A percentile compares a stretch with the other conserved stretches of the same genome.
Conservation (phyloP, 2,888 invertebrate genomes). For the Macroteleia sp. region DNA sequence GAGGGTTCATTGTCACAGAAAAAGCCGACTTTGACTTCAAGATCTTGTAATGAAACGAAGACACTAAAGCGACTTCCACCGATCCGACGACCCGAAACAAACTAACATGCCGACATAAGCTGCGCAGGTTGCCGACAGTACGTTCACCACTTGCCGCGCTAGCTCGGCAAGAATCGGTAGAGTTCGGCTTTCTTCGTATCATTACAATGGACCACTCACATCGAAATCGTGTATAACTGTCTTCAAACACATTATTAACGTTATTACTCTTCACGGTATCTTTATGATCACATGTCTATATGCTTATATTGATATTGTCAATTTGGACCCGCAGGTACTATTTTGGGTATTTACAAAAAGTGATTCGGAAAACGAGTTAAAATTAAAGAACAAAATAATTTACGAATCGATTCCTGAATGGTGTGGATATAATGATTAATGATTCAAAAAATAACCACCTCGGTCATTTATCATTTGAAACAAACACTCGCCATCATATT, state of each 20-base stretch:
- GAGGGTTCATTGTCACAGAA: conserved; percentile 23
- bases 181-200: conserved; percentile 45
- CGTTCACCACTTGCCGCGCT: conserved; percentile 54
- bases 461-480: conserved; percentile 30
- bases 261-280: conserved; percentile 29
- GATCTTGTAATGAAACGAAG: conserved; percentile 8
- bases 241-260: conserved; percentile 54
- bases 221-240: conserved; percentile 42
- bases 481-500: conserved; percentile 15
- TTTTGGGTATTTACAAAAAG: too few relatives aligned
- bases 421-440: conserved; percentile 29
- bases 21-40: conserved; percentile 12
- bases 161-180: conserved; percentile 50
- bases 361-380: too few relatives aligned
- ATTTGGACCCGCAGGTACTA: conserved; percentile 12
- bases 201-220: conserved; percentile 56
- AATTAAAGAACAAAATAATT: too few relatives aligned
- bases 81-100: conserved; percentile 49
- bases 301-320: conserved; percentile 31
- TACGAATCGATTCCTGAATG: neutral
- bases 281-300: conserved; percentile 34
- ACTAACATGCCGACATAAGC: conserved; percentile 61
- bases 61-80: conserved; percentile 38
- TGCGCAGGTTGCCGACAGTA: conserved; percentile 63
- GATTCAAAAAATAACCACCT: conserved; percentile 4